Evolutionary conservation across 2,113 vertebrate genomes (phyloP).

Genomic region (Chloroceryle aenea): DNA sequence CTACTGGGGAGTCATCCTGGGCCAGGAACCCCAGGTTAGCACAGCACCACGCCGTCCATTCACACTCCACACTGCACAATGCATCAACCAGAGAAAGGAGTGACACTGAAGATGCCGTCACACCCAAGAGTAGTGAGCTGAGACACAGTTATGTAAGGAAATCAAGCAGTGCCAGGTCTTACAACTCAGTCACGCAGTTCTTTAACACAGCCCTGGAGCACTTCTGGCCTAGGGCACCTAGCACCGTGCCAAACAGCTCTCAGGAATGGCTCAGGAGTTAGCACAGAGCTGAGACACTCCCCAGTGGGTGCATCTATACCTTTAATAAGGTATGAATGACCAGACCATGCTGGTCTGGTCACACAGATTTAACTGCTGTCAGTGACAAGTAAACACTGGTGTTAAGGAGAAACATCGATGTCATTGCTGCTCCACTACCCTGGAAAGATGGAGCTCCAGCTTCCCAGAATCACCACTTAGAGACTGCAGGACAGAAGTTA

Average conservation of each 20-base stretch:
- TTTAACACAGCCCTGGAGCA: neutral
- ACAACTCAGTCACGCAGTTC: neutral
- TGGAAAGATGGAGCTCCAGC: neutral
- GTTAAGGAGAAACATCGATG: neutral
- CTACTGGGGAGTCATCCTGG: neutral
- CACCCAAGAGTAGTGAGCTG: fast-evolving
- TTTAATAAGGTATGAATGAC: too few relatives aligned
- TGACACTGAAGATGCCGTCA: fast-evolving
- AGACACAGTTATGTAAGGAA: neutral
- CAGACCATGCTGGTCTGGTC: neutral
- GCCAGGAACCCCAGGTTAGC: neutral
- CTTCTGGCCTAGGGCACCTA: neutral
- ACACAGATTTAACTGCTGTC: neutral
- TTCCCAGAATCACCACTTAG: neutral
- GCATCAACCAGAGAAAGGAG: neutral
- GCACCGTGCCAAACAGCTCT: neutral
- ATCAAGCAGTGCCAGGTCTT: neutral
- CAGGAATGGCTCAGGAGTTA: neutral
- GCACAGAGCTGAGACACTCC: fast-evolving
- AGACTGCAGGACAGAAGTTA: neutral
- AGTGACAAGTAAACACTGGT: fast-evolving
- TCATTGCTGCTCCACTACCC: neutral
- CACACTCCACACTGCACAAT: neutral
- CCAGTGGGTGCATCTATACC: neutral
- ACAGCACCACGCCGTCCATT: neutral